Base-by-base conservation (phyloP, 2,888 invertebrate genomes). In the Acrocyrtus sp. region DNA sequence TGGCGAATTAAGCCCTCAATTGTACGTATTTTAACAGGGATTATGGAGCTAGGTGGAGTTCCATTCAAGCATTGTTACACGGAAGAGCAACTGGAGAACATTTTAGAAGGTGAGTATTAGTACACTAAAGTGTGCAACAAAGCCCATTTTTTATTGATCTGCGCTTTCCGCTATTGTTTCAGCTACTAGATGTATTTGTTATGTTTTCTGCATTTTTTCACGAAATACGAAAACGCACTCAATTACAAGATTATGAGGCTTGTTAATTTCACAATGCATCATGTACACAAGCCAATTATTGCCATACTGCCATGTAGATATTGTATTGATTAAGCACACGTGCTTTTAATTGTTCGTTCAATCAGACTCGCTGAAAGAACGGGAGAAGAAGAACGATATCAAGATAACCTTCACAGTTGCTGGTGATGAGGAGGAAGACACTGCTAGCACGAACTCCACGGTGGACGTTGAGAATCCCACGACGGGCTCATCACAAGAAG, bases 31-130 rank as follows among this genome's bases (percentile, higher is more conserved):
- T 47, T 81, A 17, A 73, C 74, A 17, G 62, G 70, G 15, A 77
- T 80, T 19, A 77, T 81, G 80, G 76, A 78, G 27, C 43, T 74
- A 27, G 70, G 65, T 19, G 63, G 63, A 24, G 74, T 77, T 12
- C 76, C 78, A 19, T 92, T 93, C 83, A 87, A 89, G 29, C 91
- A 92, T 54, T 89, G 90, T 61, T 85, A 87, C 0, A 86, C 87
- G 0, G 86, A 87, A 53, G 87, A 86, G 17, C 90, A 91, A 76
- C 84, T 91, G 26, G 89, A 90, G 83, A 88, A 89, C 48, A 85
- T 92, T 77, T 86, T 92, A 29, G 86, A 86, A 84, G 85, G 87
- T 86, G 83, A 1, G 8, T 5, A 43, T 41, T n/a, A n/a, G n/a
- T n/a, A n/a, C 12, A 17, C 34, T 17, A 17, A 8, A 5, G 5